phyloP scores from a whole-genome alignment of 2,797 vertebrate species.

The Spinus olivaceus region DNA sequence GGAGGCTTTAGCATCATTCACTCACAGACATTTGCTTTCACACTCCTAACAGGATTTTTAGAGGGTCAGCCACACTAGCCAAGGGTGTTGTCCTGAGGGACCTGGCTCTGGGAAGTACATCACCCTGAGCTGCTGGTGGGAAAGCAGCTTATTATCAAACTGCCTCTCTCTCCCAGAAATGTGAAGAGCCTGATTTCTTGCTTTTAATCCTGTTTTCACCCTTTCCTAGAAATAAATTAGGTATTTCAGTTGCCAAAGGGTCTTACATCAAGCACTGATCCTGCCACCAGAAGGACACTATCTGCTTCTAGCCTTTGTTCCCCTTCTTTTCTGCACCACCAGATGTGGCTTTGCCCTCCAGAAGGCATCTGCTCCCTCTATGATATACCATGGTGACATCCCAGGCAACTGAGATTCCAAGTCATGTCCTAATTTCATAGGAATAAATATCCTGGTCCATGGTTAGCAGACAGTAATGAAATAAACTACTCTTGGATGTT shows the following conservation, averaged over 20 bases:
- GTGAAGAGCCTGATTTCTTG: neutral
- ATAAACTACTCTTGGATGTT: neutral
- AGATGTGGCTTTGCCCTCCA: neutral
- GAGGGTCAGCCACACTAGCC: neutral
- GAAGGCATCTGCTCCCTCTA: neutral
- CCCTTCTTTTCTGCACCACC: neutral
- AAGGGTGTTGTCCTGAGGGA: neutral
- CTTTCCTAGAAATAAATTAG: constrained; percentile 48
- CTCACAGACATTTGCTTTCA: neutral
- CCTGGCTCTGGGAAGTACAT: neutral
- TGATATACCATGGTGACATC: neutral
- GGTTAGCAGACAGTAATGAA: neutral
- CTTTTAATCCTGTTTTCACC: constrained; percentile 48
- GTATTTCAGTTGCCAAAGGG: neutral
- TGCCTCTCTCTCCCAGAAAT: neutral
- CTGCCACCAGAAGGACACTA: neutral
- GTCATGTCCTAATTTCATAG: neutral
- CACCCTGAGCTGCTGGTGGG: neutral
- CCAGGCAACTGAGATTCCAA: neutral
- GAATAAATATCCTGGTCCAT: neutral
- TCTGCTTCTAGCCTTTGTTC: neutral
- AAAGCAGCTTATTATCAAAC: constrained; percentile 6
- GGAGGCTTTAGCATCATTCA: neutral
- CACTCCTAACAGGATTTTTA: constrained; percentile 25
- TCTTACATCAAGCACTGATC: neutral